A percentile compares a stretch with the other conserved stretches of the same genome.
phyloP scores from a whole-genome alignment of 2,113 vertebrate species.

The Sylvietta virens region DNA sequence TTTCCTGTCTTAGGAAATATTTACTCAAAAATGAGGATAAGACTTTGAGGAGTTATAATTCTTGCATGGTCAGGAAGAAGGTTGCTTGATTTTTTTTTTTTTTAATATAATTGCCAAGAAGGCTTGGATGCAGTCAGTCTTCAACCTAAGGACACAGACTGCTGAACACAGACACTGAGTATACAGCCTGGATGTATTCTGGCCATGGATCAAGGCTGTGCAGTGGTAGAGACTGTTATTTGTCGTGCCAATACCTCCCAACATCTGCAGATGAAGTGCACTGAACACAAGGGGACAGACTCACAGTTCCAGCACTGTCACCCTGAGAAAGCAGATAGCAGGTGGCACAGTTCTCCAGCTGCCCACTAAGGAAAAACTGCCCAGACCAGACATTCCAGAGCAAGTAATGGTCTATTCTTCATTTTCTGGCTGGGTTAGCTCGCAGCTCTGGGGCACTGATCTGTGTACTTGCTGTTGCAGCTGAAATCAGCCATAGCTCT shows the following conservation, averaged over 20 bases:
- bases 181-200: background rate
- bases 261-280: background rate
- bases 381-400: background rate
- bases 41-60: background rate
- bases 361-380: background rate
- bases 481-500: background rate
- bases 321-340: background rate
- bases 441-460: background rate
- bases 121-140: background rate
- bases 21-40: background rate
- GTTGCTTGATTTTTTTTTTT: background rate
- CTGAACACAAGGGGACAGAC: background rate
- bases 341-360: background rate
- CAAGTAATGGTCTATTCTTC: background rate
- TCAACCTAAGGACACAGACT: background rate
- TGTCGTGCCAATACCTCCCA: background rate
- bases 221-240: background rate
- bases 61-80: background rate
- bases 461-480: background rate
- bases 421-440: slow-evolving; percentile 8
- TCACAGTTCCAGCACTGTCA: background rate
- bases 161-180: background rate
- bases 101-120: background rate
- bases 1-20: background rate
- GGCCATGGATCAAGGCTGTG: background rate